A percentile compares a stretch with the other conserved stretches of the same genome.
Evolutionary conservation across 1,140 invertebrate species (phyloP).

Genomic region (Caenorhabditis latens): DNA sequence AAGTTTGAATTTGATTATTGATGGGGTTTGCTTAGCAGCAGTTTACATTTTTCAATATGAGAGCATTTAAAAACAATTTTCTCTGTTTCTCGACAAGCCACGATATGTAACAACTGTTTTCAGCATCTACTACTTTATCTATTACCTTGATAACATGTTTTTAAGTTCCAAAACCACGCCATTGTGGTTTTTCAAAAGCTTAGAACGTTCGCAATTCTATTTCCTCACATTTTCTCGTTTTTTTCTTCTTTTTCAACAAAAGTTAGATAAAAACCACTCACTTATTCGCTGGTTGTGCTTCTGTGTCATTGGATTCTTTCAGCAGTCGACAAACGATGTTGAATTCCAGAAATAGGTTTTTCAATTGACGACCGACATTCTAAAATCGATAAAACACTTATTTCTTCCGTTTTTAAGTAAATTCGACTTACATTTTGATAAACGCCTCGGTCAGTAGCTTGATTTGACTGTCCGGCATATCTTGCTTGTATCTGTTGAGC

Average conservation of each 20-base stretch:
- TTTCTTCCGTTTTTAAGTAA: not conserved
- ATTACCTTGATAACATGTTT: too few species aligned
- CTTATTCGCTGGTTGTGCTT: conserved; percentile 3
- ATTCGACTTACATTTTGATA: not conserved
- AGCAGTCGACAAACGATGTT: not conserved
- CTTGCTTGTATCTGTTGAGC: not conserved
- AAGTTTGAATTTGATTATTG: not conserved
- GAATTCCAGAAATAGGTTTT: not conserved
- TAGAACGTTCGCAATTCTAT: too few species aligned
- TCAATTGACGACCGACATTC: not conserved
- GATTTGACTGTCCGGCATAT: not conserved
- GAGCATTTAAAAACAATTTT: too few species aligned
- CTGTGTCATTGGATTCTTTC: not conserved
- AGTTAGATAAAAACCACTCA: not conserved
- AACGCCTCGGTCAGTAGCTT: conserved; percentile 12
- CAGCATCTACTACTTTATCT: too few species aligned
- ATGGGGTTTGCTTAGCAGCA: too few species aligned
- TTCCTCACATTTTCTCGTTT: too few species aligned
- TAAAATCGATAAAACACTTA: not conserved
- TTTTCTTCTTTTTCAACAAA: too few species aligned
- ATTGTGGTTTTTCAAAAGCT: too few species aligned
- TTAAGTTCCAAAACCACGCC: too few species aligned
- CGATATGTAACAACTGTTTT: too few species aligned
- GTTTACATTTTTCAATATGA: too few species aligned
- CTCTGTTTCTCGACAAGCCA: too few species aligned